Conservation (phyloP, 2,113 vertebrate genomes). For the Podarcis muralis region DNA sequence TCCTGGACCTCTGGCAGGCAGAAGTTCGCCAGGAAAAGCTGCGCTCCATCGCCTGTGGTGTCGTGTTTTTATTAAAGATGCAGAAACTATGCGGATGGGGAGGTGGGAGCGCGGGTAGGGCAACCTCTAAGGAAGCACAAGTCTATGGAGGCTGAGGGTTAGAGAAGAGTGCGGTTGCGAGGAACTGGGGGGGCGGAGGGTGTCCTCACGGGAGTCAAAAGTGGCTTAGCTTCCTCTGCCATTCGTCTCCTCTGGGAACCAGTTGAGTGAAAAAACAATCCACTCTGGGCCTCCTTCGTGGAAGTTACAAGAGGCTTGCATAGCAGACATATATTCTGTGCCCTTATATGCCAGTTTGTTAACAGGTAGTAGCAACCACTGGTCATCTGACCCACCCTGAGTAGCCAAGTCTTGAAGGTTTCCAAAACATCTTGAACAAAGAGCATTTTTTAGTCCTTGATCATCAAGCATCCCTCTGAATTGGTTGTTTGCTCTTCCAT, state of each 20-base stretch:
- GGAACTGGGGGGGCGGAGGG: too few relatives aligned
- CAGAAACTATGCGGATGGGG: too few relatives aligned
- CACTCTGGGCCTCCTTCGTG: background rate
- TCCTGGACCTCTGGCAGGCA: background rate
- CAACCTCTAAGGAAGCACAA: too few relatives aligned
- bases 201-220: too few relatives aligned
- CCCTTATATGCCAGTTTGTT: too few relatives aligned
- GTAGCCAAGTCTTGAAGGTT: background rate
- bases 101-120: background rate
- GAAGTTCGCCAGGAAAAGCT: background rate
- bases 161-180: too few relatives aligned
- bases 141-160: background rate
- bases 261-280: background rate
- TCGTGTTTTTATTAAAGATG: background rate
- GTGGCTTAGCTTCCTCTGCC: background rate
- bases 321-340: background rate
- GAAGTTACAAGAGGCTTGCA: background rate
- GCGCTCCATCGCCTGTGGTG: background rate
- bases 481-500: background rate
- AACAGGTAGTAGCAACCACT: background rate
- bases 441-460: background rate
- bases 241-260: background rate
- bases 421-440: background rate
- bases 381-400: background rate
- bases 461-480: background rate